Evolutionary conservation across 2,113 vertebrate species (phyloP), one percentile per base, ranked within the genome.

Genomic region (Cavia porcellus): DNA sequence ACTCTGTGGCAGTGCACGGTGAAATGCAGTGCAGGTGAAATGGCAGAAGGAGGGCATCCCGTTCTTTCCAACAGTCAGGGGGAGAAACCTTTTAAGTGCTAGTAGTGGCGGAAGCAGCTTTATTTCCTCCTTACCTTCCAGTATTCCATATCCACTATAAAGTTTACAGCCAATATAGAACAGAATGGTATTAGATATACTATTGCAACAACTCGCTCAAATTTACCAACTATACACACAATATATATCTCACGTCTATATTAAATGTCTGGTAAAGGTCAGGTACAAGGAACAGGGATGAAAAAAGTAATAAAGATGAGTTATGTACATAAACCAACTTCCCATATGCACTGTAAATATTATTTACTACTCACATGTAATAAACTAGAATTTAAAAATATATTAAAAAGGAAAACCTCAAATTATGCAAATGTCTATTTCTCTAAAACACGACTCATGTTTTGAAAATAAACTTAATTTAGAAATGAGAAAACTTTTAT

Each of bases 381-480:
- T 79, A 79, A 47, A 50, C 45, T 47, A 79, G 50, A 50, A 77
- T 19, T 77, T 79, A 15, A 50, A 77, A 32, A 50, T 50, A 79
- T 32, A 79, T 17, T 32, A 77, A 75, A 25, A 90, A 55, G 28
- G 72, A 94, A 92, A 94, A 50, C 28, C 5, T 52, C 28, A 42
- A 87, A 91, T 42, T 77, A 62, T 38, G 8, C 30, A 94, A 70
- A 28, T 22, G 24, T 55, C 35, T 84, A 3, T 77, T 70, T 84
- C 64, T 92, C 45, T 24, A 59, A 50, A 95, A 74, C 32, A 35
- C 9, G 38, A 82, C 17, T 35, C 38, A 83, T 32, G 25, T 25
- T 95, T 79, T 96, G n/a, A 94, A 96, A 75, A 55, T 89, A 50
- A 50, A 55, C 32, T 80, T 75, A 90, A 30, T 86, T 81, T 57